Conservation (phyloP, 2,113 vertebrate species). For the Hippopotamus amphibius region DNA sequence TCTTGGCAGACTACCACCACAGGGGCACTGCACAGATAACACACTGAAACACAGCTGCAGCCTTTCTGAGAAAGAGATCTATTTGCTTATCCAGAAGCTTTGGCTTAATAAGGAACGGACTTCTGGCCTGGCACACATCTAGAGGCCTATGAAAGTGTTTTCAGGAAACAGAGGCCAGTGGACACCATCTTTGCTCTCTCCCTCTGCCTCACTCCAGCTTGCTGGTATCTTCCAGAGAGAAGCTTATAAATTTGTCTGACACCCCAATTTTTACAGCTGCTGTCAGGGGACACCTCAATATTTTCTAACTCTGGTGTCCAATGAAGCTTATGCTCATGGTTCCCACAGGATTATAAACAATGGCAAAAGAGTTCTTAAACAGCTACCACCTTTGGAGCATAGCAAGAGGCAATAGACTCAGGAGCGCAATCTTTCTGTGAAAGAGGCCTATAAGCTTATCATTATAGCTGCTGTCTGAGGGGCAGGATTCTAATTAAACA, state of each 20-base stretch:
- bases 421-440: not conserved
- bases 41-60: not conserved
- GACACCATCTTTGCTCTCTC: not conserved
- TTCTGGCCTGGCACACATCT: not conserved
- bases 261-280: not conserved
- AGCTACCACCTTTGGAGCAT: not conserved
- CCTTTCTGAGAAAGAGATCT: not conserved
- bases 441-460: not conserved
- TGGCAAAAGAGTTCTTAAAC: not conserved
- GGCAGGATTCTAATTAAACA: not conserved
- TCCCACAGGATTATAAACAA: not conserved
- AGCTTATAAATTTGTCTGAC: not conserved
- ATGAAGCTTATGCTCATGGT: accelerated
- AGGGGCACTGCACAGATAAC: accelerated
- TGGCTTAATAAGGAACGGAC: not conserved
- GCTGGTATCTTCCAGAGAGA: not conserved
- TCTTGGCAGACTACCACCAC: not conserved
- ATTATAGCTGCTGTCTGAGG: not conserved
- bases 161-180: not conserved
- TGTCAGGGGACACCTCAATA: not conserved
- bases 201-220: not conserved
- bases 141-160: not conserved
- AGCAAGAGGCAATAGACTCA: not conserved
- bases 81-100: not conserved
- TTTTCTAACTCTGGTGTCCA: not conserved